Evolutionary conservation across 92 coral and sea anemone species (phyloP).

Genomic region (Pocillopora meandrina): DNA sequence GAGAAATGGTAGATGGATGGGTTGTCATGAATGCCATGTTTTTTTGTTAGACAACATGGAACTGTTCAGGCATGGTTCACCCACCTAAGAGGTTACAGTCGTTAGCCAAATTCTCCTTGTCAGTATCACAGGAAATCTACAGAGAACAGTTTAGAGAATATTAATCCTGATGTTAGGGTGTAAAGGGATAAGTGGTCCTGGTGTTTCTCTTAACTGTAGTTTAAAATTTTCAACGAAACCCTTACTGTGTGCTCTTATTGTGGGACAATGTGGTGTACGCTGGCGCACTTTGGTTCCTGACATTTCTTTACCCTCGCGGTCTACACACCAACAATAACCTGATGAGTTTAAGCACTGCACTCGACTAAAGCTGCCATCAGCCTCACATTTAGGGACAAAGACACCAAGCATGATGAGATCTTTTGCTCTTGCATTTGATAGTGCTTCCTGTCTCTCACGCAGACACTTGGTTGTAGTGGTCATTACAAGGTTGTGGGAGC

Average conservation of each 20-base stretch:
- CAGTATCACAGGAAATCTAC: too few relatives aligned
- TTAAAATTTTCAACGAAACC: not conserved
- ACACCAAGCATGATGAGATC: conserved; percentile 73
- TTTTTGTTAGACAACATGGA: too few relatives aligned
- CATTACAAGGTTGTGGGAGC: not conserved
- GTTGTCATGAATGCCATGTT: too few relatives aligned
- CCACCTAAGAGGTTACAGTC: too few relatives aligned
- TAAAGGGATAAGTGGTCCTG: too few relatives aligned
- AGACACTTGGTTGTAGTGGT: conserved; percentile 59
- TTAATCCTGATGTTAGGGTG: too few relatives aligned
- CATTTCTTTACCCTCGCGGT: conserved; percentile 72
- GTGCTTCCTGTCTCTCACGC: conserved; percentile 68
- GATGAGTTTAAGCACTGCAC: conserved; percentile 77
- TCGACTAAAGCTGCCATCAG: conserved; percentile 72
- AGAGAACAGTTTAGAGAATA: too few relatives aligned
- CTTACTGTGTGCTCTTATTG: conserved; percentile 22
- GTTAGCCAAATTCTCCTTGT: too few relatives aligned
- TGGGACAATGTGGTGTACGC: conserved; percentile 69
- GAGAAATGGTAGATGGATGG: too few relatives aligned
- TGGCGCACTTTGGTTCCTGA: conserved; percentile 71
- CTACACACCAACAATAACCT: conserved; percentile 91
- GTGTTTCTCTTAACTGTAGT: not conserved
- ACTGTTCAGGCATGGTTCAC: too few relatives aligned
- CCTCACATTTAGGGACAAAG: conserved; percentile 78
- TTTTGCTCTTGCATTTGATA: conserved; percentile 50